These are phyloP conservation scores for Myiozetetes cayanensis DNA, from an alignment of 2,113 vertebrate genomes.

Conservation along the genomic window DNA sequence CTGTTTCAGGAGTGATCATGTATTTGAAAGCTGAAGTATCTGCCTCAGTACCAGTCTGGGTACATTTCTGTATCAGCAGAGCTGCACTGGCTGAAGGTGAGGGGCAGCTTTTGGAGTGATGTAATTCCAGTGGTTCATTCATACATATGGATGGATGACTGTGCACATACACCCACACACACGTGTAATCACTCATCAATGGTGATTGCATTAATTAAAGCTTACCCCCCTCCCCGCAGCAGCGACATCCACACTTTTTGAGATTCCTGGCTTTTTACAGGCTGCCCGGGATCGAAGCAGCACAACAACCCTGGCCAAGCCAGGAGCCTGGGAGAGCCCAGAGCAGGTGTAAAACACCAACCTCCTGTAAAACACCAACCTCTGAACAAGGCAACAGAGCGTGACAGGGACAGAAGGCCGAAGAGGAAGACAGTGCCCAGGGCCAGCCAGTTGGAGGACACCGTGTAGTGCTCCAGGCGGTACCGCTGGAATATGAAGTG, in stretches of 20 bases:
- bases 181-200: neutral
- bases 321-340: neutral
- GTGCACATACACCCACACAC: neutral
- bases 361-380: conserved; percentile 69
- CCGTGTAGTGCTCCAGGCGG: conserved; percentile 93
- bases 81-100: neutral
- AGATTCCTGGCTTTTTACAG: neutral
- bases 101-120: neutral
- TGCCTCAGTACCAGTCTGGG: neutral
- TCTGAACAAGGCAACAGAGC: conserved; percentile 93
- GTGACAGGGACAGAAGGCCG: conserved; percentile 87
- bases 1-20: neutral
- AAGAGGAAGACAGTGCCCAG: conserved; percentile 85
- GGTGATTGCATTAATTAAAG: neutral
- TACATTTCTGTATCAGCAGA: neutral
- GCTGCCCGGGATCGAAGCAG: neutral
- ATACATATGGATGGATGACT: fast-evolving
- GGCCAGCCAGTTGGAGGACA: conserved; percentile 95
- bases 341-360: neutral
- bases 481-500: conserved; percentile 97
- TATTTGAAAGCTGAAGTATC: neutral
- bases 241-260: fast-evolving
- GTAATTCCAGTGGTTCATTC: neutral
- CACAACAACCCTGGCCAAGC: neutral
- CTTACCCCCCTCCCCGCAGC: neutral